Evolutionary conservation across 1,140 invertebrate species (phyloP).

Genomic region (Drosophila sechellia): DNA sequence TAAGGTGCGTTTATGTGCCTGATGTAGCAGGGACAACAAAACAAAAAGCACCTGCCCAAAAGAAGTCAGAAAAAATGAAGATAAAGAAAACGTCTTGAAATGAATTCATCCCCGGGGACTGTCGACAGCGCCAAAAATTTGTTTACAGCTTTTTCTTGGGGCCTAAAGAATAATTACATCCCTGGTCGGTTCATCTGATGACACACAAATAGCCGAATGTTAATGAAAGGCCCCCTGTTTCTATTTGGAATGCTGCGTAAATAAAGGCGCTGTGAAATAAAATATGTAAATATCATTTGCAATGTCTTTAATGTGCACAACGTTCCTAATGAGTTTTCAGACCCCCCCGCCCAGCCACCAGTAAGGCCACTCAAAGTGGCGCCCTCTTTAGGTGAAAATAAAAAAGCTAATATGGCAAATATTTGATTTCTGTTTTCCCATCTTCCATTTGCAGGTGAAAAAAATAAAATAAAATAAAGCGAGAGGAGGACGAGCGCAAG

Average conservation of each 20-base stretch:
- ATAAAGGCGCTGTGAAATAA: conserved; percentile 26
- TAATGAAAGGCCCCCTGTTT: conserved; percentile 22
- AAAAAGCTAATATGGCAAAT: conserved; percentile 49
- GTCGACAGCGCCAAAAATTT: conserved; percentile 47
- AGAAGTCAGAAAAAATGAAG: conserved; percentile 9
- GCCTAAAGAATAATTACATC: conserved; percentile 35
- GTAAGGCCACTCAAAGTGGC: too few species aligned
- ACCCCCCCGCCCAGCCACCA: background rate
- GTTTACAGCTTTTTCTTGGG: conserved; percentile 27
- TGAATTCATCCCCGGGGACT: conserved; percentile 60
- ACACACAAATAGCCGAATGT: conserved; percentile 22
- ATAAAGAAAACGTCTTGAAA: conserved; percentile 50
- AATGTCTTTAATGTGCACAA: conserved; percentile 19
- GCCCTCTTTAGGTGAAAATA: conserved; percentile 3
- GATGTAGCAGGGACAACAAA: background rate
- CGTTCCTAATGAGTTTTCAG: conserved; percentile 11
- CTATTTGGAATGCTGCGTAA: conserved; percentile 5
- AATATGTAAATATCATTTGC: conserved; percentile 58
- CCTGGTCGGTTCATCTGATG: conserved; percentile 36
- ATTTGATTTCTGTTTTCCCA: conserved; percentile 35
- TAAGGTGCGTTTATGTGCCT: background rate
- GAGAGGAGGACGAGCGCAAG: too few species aligned
- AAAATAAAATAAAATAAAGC: background rate
- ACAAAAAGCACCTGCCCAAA: conserved; percentile 23
- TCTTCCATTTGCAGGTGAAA: conserved; percentile 24